These are phyloP conservation scores for Gopherus evgoodei DNA, from an alignment of 2,113 vertebrate species.

Conservation along the genomic window DNA sequence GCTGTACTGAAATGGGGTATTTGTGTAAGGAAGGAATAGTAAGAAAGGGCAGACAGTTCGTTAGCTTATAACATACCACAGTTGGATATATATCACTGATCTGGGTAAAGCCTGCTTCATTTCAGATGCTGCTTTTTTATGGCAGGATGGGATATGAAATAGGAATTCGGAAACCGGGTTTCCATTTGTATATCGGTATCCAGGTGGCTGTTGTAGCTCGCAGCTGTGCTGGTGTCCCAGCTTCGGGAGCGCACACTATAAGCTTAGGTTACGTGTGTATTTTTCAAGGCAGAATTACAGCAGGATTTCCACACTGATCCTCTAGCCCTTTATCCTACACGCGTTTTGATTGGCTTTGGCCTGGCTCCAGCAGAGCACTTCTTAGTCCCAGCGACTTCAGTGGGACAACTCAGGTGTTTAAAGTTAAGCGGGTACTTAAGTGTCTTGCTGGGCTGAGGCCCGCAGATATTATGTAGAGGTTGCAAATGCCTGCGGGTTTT, in stretches of 20 bases:
- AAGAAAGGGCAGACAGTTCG: not conserved
- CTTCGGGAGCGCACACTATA: no score
- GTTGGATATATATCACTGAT: not conserved
- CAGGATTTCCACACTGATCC: not conserved
- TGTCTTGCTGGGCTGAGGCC: not conserved
- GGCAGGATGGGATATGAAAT: not conserved
- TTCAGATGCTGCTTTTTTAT: not conserved
- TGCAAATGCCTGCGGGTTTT: not conserved
- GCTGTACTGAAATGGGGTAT: not conserved
- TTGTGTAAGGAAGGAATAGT: not conserved
- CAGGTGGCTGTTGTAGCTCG: not conserved
- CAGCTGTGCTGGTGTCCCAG: not conserved
- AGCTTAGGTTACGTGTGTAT: no score
- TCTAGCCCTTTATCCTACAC: not conserved
- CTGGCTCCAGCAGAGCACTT: not conserved
- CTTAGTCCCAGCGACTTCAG: not conserved
- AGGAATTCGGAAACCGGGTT: not conserved
- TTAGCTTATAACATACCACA: not conserved
- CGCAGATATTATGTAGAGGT: not conserved
- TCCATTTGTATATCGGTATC: not conserved
- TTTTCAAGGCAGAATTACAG: not conserved
- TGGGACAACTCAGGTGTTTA: not conserved
- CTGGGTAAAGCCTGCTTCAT: not conserved
- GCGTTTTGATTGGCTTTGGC: not conserved
- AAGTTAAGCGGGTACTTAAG: not conserved